Conservation (phyloP, 2,797 vertebrate genomes). For the Argya squamiceps region DNA sequence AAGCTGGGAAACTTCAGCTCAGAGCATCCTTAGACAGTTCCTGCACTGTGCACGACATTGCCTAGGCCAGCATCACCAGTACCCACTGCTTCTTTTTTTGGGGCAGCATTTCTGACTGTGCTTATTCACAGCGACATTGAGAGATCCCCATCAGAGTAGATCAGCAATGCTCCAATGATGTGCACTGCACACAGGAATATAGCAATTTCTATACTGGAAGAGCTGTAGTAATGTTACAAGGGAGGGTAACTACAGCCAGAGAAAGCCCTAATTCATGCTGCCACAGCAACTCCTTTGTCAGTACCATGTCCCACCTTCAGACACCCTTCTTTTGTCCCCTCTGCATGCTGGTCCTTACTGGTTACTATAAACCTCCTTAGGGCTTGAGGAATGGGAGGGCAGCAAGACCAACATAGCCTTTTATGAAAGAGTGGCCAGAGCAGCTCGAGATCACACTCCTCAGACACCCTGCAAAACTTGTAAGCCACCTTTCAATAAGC, state of each 20-base stretch:
- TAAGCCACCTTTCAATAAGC: background rate
- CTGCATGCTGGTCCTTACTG: background rate
- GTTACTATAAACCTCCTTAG: background rate
- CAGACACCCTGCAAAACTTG: background rate
- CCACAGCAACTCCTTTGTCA: background rate
- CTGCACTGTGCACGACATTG: background rate
- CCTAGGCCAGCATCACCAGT: background rate
- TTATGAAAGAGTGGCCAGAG: background rate
- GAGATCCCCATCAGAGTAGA: accelerated
- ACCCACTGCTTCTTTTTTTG: background rate
- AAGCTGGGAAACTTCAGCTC: background rate
- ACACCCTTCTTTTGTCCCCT: background rate
- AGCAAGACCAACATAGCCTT: background rate
- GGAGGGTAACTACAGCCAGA: background rate
- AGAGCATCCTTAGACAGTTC: background rate
- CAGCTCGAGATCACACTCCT: background rate
- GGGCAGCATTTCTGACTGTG: background rate
- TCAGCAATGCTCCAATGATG: background rate
- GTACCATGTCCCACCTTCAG: background rate
- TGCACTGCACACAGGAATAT: background rate
- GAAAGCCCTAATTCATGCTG: background rate
- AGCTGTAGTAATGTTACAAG: background rate
- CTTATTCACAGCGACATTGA: background rate
- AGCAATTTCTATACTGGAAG: background rate
- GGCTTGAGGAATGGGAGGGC: background rate